Conservation (phyloP, 2,113 vertebrate species). For the Chaetura pelagica region DNA sequence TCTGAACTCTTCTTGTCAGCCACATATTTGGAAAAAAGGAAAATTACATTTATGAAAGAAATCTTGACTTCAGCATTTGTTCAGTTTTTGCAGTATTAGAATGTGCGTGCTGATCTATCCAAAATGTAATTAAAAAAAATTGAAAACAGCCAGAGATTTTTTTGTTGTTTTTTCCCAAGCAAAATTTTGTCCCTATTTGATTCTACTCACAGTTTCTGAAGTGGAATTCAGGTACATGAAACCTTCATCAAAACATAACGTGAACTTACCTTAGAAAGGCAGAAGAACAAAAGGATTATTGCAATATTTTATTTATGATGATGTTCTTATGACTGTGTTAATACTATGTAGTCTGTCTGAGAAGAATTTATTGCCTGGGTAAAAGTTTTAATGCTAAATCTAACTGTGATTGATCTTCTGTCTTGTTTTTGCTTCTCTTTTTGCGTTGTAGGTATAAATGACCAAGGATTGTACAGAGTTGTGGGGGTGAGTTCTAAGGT, state of each 20-base stretch:
- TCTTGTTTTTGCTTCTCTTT: neutral
- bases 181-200: neutral
- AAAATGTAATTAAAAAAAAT: neutral
- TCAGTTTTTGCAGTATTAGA: neutral
- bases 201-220: neutral
- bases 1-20: neutral
- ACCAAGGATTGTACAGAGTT: constrained; percentile 97
- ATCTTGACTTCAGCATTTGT: neutral
- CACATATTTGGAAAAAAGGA: neutral
- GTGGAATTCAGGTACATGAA: neutral
- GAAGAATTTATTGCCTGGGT: neutral
- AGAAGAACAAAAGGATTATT: neutral
- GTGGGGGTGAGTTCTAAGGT: constrained; percentile 98
- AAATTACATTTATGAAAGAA: neutral
- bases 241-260: neutral
- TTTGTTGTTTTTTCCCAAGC: neutral
- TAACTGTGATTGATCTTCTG: neutral
- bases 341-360: neutral
- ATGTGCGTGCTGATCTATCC: neutral
- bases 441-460: constrained; percentile 88
- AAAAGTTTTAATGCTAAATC: neutral
- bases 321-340: constrained; percentile 5
- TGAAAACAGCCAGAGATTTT: neutral
- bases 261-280: neutral
- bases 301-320: neutral